phyloP scores from a whole-genome alignment of 2,797 vertebrate species.

The Enteromius viviparus region DNA sequence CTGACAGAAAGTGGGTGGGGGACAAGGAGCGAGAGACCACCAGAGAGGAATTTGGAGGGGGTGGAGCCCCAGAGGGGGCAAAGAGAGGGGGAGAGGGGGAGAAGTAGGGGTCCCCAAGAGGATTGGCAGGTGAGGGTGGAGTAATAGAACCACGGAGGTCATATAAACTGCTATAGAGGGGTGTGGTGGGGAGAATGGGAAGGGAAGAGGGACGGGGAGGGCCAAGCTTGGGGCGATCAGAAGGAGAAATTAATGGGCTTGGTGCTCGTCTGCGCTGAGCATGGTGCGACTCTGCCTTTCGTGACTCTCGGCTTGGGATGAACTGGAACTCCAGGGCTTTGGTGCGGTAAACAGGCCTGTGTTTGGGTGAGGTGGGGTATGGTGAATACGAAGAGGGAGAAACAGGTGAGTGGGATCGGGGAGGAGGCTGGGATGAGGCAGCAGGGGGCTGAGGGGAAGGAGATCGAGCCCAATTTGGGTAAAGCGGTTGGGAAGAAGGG shows the following conservation, averaged over 20 bases:
- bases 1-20: constrained; percentile 87
- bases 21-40: constrained; percentile 86
- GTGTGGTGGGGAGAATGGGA: constrained; percentile 78
- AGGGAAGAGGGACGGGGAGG: constrained; percentile 89
- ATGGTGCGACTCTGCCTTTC: constrained; percentile 77
- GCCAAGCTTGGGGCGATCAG: constrained; percentile 83
- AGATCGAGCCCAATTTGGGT: constrained; percentile 78
- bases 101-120: constrained; percentile 83
- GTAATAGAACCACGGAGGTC: constrained; percentile 86
- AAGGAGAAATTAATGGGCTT: constrained; percentile 87
- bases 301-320: constrained; percentile 78
- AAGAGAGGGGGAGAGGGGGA: constrained; percentile 81
- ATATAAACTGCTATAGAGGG: constrained; percentile 86
- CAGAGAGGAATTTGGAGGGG: constrained; percentile 76
- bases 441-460: constrained; percentile 76
- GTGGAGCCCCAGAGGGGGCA: constrained; percentile 80
- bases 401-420: constrained; percentile 75
- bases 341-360: constrained; percentile 81
- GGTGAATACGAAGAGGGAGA: constrained; percentile 76
- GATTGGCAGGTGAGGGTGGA: constrained; percentile 80
- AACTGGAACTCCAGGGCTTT: constrained; percentile 82
- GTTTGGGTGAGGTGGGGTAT: constrained; percentile 83
- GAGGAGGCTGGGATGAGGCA: constrained; percentile 56
- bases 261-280: constrained; percentile 86
- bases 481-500: constrained; percentile 75